Evolutionary conservation across 2,113 vertebrate species (phyloP).

Genomic region (Delphinus delphis): DNA sequence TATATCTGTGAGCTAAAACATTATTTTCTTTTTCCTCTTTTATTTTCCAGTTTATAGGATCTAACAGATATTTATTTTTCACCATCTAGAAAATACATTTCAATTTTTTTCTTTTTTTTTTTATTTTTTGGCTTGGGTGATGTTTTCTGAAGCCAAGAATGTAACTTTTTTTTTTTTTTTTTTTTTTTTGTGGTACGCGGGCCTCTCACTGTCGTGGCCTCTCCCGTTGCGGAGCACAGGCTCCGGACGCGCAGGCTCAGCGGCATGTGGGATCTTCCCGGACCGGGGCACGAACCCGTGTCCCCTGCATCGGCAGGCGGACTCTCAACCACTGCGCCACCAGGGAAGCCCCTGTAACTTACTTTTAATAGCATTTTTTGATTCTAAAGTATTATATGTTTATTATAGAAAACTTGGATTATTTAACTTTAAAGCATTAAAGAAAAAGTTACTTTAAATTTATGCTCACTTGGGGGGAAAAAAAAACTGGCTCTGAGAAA

Average conservation of each 20-base stretch:
- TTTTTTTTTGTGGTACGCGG: too few species aligned
- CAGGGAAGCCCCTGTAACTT: neutral
- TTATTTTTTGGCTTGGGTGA: neutral
- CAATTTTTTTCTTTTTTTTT: neutral
- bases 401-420: neutral
- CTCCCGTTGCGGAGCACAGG: too few species aligned
- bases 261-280: too few species aligned
- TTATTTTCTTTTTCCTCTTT: neutral
- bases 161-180: neutral
- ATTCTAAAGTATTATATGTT: neutral
- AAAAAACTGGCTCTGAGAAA: neutral
- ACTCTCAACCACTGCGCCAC: too few species aligned
- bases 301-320: too few species aligned
- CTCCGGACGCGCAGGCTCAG: too few species aligned
- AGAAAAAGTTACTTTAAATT: neutral
- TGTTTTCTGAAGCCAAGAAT: neutral
- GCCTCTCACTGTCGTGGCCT: too few species aligned
- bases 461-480: neutral
- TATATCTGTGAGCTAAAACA: neutral
- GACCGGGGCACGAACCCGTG: too few species aligned
- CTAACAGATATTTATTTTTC: neutral
- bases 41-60: neutral
- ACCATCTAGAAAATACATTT: neutral
- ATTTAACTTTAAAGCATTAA: neutral
- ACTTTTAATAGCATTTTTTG: neutral